Percentiles rank a stretch among this genome's conserved stretches.
These are phyloP conservation scores for Drosophila ananassae DNA, from an alignment of 1,140 invertebrate genomes.

Conservation along the genomic window DNA sequence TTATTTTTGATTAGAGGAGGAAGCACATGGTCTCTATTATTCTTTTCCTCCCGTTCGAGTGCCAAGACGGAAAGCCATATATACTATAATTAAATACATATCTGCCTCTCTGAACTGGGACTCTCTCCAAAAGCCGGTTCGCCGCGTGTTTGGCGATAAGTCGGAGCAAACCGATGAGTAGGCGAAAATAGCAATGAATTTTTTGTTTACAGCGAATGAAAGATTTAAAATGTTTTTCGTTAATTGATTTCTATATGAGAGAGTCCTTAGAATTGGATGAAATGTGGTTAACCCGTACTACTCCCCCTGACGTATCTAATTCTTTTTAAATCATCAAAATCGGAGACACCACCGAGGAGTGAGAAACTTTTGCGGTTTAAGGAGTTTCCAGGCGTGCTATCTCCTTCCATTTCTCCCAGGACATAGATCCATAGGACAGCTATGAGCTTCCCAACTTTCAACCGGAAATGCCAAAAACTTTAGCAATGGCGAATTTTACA, in stretches of 20 bases:
- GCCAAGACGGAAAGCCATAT: constrained; percentile 11
- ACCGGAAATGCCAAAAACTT: constrained; percentile 21
- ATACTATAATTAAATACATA: constrained; percentile 6
- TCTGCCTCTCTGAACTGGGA: constrained; percentile 3
- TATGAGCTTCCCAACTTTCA: constrained; percentile 34
- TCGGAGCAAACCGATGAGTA: constrained; percentile 18
- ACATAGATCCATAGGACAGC: not conserved
- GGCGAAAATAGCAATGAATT: constrained; percentile 41
- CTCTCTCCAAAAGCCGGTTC: constrained; percentile 35
- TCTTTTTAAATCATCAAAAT: constrained; percentile 72
- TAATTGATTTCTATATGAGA: constrained; percentile 67
- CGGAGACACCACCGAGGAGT: constrained; percentile 15
- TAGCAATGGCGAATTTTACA: constrained; percentile 63
- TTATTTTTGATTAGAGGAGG: constrained; percentile 25
- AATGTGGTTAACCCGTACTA: constrained; percentile 12
- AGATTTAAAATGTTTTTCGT: constrained; percentile 77
- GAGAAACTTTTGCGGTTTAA: constrained; percentile 40
- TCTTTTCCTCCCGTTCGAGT: constrained; percentile 13
- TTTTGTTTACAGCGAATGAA: constrained; percentile 68
- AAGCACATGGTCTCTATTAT: constrained; percentile 1
- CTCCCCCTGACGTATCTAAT: constrained; percentile 59
- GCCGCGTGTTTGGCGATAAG: constrained; percentile 69
- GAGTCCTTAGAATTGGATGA: constrained; percentile 6
- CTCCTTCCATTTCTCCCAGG: not conserved
- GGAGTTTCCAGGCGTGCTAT: not conserved